phyloP scores from a whole-genome alignment of 2,888 invertebrate species.

The Lasioglossum oenotherae region DNA sequence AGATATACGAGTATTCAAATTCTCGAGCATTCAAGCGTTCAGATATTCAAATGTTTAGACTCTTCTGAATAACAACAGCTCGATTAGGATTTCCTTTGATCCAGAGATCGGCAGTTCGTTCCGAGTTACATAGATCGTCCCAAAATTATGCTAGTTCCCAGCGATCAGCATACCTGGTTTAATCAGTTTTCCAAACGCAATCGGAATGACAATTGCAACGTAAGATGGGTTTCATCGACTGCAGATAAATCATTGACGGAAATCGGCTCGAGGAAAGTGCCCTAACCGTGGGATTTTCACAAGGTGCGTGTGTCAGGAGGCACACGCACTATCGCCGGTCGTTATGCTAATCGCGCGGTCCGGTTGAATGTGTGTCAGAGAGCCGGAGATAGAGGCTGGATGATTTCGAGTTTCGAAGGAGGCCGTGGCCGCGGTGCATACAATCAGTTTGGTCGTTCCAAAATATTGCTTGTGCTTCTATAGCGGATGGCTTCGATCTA shows the following conservation, averaged over 20 bases:
- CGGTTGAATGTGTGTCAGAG: conserved; percentile 62
- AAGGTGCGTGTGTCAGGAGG: conserved; percentile 44
- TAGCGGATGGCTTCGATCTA: conserved; percentile 62
- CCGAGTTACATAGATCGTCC: not conserved
- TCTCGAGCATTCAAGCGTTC: not conserved
- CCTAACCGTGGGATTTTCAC: conserved; percentile 66
- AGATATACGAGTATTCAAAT: not conserved
- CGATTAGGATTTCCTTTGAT: not conserved
- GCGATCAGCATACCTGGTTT: not conserved
- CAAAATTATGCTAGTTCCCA: not conserved
- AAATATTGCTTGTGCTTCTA: conserved; percentile 34
- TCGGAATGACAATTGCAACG: conserved; percentile 2
- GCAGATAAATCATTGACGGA: not conserved
- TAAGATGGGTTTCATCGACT: not conserved
- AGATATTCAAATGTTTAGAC: not conserved
- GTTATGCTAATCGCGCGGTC: conserved; percentile 70
- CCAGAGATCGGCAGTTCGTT: not conserved
- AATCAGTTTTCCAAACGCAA: not conserved
- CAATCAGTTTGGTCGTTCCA: conserved; percentile 25
- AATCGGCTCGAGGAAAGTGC: conserved; percentile 25
- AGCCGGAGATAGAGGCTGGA: conserved; percentile 11
- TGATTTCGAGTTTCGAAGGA: conserved; percentile 13
- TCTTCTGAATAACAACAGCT: not conserved
- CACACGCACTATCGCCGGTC: conserved; percentile 52
- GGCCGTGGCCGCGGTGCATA: conserved; percentile 35